phyloP scores from a whole-genome alignment of 64 coral and sea anemone genomes.

The Porites lutea region DNA sequence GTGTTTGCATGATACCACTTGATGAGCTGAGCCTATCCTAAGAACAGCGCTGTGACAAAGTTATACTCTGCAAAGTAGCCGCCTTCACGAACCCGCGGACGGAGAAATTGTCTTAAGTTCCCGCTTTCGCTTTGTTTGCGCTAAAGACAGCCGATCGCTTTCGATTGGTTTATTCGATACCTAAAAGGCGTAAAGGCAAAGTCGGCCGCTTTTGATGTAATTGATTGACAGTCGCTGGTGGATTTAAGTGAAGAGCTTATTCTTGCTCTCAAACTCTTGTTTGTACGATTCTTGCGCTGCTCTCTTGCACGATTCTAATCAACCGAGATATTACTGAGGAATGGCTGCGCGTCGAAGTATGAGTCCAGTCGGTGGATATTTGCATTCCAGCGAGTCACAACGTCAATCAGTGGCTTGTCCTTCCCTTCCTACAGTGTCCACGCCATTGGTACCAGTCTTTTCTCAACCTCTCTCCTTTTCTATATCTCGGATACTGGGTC shows the following conservation, averaged over 20 bases:
- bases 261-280: background rate
- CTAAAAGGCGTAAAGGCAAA: background rate
- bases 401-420: background rate
- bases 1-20: too few relatives aligned
- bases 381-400: background rate
- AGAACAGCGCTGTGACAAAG: too few relatives aligned
- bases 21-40: too few relatives aligned
- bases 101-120: too few relatives aligned
- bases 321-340: background rate
- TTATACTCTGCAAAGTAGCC: too few relatives aligned
- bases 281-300: too few relatives aligned
- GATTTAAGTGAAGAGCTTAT: background rate
- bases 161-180: background rate
- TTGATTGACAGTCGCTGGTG: conserved; percentile 1
- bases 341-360: background rate
- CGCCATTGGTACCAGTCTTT: background rate
- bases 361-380: background rate
- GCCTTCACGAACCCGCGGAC: too few relatives aligned
- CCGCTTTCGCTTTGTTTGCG: background rate
- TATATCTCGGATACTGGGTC: conserved; percentile 4
- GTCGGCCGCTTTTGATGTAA: conserved; percentile 6
- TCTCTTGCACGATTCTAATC: too few relatives aligned
- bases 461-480: conserved; percentile 25
- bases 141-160: background rate
- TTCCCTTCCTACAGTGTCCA: background rate